phyloP scores from a whole-genome alignment of 2,113 vertebrate genomes.

The Calonectris borealis region DNA sequence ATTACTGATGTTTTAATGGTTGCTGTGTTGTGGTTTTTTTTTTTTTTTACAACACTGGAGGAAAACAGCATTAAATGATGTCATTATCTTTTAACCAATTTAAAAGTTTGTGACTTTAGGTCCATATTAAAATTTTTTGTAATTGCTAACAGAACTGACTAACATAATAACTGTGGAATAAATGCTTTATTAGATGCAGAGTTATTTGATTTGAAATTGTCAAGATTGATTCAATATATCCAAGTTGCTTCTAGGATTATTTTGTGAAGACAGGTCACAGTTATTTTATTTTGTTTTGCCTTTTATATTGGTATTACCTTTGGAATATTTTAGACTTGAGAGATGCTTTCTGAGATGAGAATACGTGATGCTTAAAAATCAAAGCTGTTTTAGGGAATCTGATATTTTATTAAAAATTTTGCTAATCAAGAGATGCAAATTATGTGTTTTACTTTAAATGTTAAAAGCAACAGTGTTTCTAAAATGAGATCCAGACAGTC shows the following conservation, averaged over 20 bases:
- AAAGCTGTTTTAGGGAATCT: not conserved
- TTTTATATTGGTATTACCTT: not conserved
- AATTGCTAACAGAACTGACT: not conserved
- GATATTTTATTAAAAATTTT: not conserved
- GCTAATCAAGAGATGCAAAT: not conserved
- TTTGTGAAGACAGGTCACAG: not conserved
- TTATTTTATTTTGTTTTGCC: not conserved
- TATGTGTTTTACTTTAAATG: not conserved
- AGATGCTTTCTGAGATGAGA: not conserved
- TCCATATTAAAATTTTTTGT: not conserved
- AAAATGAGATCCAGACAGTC: conserved; percentile 30
- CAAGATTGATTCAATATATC: not conserved
- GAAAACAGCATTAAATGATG: not conserved
- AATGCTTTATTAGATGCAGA: not conserved
- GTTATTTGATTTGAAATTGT: not conserved
- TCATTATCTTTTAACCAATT: not conserved
- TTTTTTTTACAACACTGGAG: not conserved
- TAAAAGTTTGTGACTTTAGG: not conserved
- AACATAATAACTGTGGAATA: not conserved
- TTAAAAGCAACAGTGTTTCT: not conserved
- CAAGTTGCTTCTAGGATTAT: not conserved
- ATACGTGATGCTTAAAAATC: not conserved
- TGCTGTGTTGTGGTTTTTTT: not conserved
- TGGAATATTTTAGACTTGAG: not conserved
- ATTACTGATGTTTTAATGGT: not conserved